phyloP scores from a whole-genome alignment of 2,797 vertebrate species.

The Centroberyx gerrardi region DNA sequence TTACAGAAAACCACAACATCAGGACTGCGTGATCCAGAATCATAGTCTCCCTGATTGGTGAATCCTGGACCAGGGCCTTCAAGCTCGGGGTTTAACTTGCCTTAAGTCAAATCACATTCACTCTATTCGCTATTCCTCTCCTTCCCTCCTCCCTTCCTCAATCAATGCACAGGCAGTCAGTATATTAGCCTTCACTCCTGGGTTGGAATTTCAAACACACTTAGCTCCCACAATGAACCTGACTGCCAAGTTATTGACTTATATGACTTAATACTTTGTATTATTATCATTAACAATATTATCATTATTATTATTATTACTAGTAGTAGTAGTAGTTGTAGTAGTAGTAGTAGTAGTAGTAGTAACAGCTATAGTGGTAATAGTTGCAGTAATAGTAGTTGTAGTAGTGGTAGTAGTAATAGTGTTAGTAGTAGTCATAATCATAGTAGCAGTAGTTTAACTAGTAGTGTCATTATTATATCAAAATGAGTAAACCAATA shows the following conservation, averaged over 20 bases:
- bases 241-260: slow-evolving; percentile 6
- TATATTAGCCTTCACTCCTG: slow-evolving; percentile 73
- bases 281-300: neutral
- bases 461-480: no score
- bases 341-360: neutral
- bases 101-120: slow-evolving; percentile 74
- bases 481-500: no score
- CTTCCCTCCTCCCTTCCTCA: slow-evolving; percentile 58
- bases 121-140: slow-evolving; percentile 44
- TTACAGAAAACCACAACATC: slow-evolving; percentile 68
- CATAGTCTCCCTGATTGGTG: slow-evolving; percentile 68
- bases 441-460: no score
- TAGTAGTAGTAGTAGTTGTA: no score
- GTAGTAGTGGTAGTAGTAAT: neutral
- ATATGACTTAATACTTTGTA: slow-evolving; percentile 18
- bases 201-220: slow-evolving; percentile 73
- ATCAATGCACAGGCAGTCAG: slow-evolving; percentile 80
- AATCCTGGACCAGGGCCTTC: slow-evolving; percentile 52
- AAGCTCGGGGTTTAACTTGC: slow-evolving; percentile 68
- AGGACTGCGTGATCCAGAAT: slow-evolving; percentile 70
- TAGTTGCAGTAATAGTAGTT: no score
- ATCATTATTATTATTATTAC: no score
- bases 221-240: slow-evolving; percentile 27
- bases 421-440: neutral
- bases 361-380: neutral